Base-by-base conservation (phyloP, 2,888 invertebrate genomes). In the Drosophila kuntzei region DNA sequence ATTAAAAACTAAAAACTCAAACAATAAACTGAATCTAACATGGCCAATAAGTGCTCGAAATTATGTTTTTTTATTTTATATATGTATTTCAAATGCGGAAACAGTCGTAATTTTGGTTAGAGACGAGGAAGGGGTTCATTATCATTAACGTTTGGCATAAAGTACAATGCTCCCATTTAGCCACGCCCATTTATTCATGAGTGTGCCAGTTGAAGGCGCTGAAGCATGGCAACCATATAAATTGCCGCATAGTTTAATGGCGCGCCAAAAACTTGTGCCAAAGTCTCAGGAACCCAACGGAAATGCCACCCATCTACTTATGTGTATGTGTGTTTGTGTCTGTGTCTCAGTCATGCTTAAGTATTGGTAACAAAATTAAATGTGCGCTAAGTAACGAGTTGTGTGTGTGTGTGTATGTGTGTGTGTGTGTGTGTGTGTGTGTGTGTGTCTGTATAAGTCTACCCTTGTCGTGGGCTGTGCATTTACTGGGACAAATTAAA, bases 191-290 rank as follows among this genome's bases (percentile, higher is more conserved):
- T 61, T 69, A 74, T 79, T 66, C 66, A 78, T 70, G 80, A 63
- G 57, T 51, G 46, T 59, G 41, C 22, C 47, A 32, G 74, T 55
- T 53, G 63, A 44, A 66, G 68, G 69, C 67, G 78, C 70, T 62
- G 65, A 67, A 63, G 80, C 77, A 76, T 65, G 63, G 70, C 65
- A 77, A 86, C 44, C 78, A 68, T 80, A 88, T 83, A 83, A 83
- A 83, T 83, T 83, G 84, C 74, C 80, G 78, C 87, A 88, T 86
- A 88, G 83, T 83, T 83, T 82, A 83, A 82, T 71, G 80, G 80
- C 71, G 74, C 60, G 55, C 70, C 67, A 67, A 72, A 70, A 79
- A 83, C 69, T 88, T 81, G 72, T 44, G 59, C 55, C 25, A 36
- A 62, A 62, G 66, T 62, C 59, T 14, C 37, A 27, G 29, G 20